A percentile compares a stretch with the other conserved stretches of the same genome.
phyloP scores from a whole-genome alignment of 1,140 invertebrate species.

The Drosophila nigromelanica region DNA sequence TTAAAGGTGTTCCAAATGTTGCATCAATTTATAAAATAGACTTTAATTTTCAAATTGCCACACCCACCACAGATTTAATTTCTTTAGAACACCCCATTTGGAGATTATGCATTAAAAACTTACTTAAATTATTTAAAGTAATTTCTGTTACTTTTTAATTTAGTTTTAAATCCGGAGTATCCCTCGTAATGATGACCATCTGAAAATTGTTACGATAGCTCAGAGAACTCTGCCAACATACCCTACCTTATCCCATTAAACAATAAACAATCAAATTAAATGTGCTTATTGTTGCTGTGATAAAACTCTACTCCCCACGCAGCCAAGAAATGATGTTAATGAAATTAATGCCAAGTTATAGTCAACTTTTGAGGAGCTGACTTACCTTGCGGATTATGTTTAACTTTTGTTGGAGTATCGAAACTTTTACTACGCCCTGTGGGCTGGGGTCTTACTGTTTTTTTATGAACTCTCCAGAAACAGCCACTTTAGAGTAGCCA shows the following conservation, averaged over 20 bases:
- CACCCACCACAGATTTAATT: background rate
- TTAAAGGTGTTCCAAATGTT: no score
- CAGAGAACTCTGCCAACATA: slow-evolving; percentile 12
- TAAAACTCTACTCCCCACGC: background rate
- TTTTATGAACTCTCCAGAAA: slow-evolving; percentile 15
- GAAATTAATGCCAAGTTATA: slow-evolving; percentile 62
- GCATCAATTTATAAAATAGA: no score
- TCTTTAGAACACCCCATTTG: background rate
- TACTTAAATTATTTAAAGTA: slow-evolving; percentile 20
- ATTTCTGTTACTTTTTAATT: slow-evolving; percentile 48
- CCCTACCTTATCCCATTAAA: slow-evolving; percentile 9
- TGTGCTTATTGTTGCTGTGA: slow-evolving; percentile 42
- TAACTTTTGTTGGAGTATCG: slow-evolving; percentile 51
- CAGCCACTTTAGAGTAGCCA: slow-evolving; percentile 15
- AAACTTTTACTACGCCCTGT: slow-evolving; percentile 40
- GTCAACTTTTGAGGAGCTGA: slow-evolving; percentile 47
- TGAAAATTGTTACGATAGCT: slow-evolving; percentile 20
- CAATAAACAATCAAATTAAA: slow-evolving; percentile 68
- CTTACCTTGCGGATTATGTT: slow-evolving; percentile 56
- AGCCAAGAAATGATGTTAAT: slow-evolving; percentile 52
- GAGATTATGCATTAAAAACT: background rate
- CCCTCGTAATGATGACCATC: slow-evolving; percentile 17
- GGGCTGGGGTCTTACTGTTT: slow-evolving; percentile 2
- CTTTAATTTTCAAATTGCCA: background rate
- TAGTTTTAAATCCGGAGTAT: slow-evolving; percentile 23